phyloP scores from a whole-genome alignment of 2,113 vertebrate genomes.

The Python bivittatus region DNA sequence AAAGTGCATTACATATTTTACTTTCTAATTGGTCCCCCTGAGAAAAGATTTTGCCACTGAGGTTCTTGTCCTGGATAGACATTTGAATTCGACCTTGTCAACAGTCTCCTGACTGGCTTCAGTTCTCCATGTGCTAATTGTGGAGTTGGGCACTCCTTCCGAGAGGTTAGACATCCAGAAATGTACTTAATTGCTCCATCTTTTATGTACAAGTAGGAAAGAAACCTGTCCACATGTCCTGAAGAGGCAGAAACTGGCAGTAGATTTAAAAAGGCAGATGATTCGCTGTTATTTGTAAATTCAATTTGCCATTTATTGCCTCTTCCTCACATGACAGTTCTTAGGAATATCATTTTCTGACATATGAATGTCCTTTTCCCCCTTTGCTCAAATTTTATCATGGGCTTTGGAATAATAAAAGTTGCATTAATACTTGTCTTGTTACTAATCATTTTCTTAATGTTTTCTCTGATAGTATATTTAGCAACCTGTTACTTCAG shows the following conservation, averaged over 20 bases:
- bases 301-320: not conserved
- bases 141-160: not conserved
- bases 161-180: not conserved
- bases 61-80: not conserved
- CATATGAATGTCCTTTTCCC: not conserved
- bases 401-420: not conserved
- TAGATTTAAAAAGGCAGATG: not conserved
- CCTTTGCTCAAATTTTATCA: not conserved
- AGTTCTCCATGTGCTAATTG: slow-evolving; percentile 10
- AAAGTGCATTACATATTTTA: slow-evolving; percentile 5
- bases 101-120: not conserved
- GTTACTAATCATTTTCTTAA: not conserved
- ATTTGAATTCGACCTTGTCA: slow-evolving; percentile 24
- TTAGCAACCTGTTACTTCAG: not conserved
- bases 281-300: not conserved
- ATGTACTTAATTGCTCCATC: slow-evolving; percentile 11
- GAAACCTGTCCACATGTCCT: not conserved
- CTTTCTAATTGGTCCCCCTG: slow-evolving; percentile 18
- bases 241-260: not conserved
- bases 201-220: not conserved
- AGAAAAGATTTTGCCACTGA: slow-evolving; percentile 20
- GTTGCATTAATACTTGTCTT: not conserved
- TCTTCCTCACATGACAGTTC: not conserved
- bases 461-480: not conserved
- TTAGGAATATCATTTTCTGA: not conserved